Conservation (phyloP, 2,797 vertebrate genomes). For the Calcarius lapponicus region DNA sequence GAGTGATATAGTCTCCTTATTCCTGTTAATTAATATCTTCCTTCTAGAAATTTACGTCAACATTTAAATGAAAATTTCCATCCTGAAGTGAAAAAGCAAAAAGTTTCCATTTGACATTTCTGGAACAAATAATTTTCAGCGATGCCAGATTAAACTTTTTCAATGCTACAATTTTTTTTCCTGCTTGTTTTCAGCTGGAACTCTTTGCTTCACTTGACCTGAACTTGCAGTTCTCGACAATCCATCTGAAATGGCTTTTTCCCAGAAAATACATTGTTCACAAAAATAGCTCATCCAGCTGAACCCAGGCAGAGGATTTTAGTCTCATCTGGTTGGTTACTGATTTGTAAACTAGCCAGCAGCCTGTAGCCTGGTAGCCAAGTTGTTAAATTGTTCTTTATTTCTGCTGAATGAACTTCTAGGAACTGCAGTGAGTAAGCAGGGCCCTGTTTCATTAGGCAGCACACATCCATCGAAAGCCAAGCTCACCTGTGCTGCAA, state of each 20-base stretch:
- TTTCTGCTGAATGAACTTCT: slow-evolving; percentile 33
- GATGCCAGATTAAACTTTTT: background rate
- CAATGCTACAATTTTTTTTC: background rate
- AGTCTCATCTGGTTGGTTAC: background rate
- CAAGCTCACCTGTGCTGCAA: background rate
- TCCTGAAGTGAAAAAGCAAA: background rate
- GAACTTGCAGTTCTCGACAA: background rate
- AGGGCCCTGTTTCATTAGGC: background rate
- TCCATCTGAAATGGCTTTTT: background rate
- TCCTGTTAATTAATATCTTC: background rate
- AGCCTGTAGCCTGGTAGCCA: background rate
- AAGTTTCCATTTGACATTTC: slow-evolving; percentile 15
- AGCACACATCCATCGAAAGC: background rate
- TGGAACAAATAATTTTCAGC: background rate
- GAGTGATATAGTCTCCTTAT: background rate
- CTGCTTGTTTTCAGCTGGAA: background rate
- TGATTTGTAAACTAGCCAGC: background rate
- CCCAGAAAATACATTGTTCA: background rate
- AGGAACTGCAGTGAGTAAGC: background rate
- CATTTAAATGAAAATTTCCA: slow-evolving; percentile 5
- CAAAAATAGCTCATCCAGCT: background rate
- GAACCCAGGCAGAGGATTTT: background rate
- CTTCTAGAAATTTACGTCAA: background rate
- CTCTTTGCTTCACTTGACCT: background rate
- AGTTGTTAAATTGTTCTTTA: slow-evolving; percentile 6